Percentiles rank a stretch among this genome's conserved stretches.
phyloP scores from a whole-genome alignment of 1,140 invertebrate genomes.

The Pseudomyrmex dendroicus region DNA sequence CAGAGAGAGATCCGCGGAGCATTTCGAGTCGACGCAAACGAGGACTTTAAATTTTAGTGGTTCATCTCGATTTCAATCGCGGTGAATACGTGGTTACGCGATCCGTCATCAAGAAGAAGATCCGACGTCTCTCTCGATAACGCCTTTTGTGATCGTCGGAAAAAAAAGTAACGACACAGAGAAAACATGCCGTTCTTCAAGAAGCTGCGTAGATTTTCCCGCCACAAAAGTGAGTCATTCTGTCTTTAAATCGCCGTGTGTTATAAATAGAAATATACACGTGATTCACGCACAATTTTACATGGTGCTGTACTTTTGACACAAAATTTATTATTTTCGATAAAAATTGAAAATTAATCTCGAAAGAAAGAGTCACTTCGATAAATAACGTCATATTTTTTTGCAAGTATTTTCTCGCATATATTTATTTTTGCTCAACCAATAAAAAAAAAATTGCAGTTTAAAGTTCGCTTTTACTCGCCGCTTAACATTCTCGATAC shows the following conservation, averaged over 20 bases:
- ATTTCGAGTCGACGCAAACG: slow-evolving; percentile 47
- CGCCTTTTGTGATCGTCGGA: background rate
- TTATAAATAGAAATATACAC: too few species aligned
- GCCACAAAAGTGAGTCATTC: slow-evolving; percentile 80
- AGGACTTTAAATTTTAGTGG: slow-evolving; percentile 38
- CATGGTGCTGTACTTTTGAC: too few species aligned
- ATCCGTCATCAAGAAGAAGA: background rate
- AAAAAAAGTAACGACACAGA: slow-evolving; percentile 3
- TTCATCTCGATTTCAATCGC: background rate
- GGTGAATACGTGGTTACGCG: slow-evolving; percentile 11
- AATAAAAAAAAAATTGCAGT: background rate
- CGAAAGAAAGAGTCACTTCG: too few species aligned
- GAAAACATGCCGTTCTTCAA: slow-evolving; percentile 81
- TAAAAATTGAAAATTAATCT: background rate
- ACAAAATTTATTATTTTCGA: background rate
- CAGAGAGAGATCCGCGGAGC: slow-evolving; percentile 13
- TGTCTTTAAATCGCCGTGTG: background rate
- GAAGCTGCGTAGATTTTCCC: slow-evolving; percentile 80
- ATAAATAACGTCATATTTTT: too few species aligned
- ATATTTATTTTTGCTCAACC: background rate
- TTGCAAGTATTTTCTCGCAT: too few species aligned
- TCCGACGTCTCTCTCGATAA: background rate
- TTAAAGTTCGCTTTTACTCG: slow-evolving; percentile 7
- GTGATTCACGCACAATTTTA: too few species aligned
- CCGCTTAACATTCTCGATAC: slow-evolving; percentile 1